These are phyloP conservation scores for Lasius platythorax DNA, from an alignment of 2,888 invertebrate species.

Conservation along the genomic window DNA sequence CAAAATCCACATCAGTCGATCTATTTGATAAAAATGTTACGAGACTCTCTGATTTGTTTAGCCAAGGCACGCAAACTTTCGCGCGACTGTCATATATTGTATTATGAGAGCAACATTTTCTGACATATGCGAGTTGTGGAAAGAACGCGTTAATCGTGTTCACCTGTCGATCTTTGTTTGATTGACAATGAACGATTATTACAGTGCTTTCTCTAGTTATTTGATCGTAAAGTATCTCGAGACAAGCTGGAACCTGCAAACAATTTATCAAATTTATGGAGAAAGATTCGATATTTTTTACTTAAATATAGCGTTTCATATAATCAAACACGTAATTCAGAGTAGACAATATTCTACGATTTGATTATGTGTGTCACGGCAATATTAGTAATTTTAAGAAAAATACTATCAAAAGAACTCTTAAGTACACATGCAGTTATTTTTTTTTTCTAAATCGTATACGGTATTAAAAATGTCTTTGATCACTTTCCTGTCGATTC, in stretches of 20 bases:
- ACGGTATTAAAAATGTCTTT: not conserved
- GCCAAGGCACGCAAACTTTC: conserved; percentile 62
- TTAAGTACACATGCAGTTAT: not conserved
- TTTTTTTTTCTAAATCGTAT: not conserved
- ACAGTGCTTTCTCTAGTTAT: conserved; percentile 35
- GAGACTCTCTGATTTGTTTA: conserved; percentile 16
- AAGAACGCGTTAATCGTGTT: not conserved
- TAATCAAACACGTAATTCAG: conserved; percentile 4
- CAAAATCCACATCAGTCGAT: conserved; percentile 4
- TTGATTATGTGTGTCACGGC: not conserved
- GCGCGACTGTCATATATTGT: conserved; percentile 59
- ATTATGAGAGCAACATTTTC: conserved; percentile 72
- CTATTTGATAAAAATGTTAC: conserved; percentile 29
- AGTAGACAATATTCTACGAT: not conserved
- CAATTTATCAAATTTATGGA: conserved; percentile 24
- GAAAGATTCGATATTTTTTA: not conserved
- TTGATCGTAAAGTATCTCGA: conserved; percentile 71
- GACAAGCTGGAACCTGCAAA: conserved; percentile 66
- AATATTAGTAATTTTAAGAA: not conserved
- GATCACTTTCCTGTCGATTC: not conserved
- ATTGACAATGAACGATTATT: conserved; percentile 70
- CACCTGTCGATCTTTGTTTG: conserved; percentile 42
- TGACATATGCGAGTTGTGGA: conserved; percentile 60
- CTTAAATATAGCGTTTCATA: not conserved
- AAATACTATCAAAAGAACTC: not conserved